phyloP scores from a whole-genome alignment of 2,113 vertebrate species.

The Sclerurus mexicanus region DNA sequence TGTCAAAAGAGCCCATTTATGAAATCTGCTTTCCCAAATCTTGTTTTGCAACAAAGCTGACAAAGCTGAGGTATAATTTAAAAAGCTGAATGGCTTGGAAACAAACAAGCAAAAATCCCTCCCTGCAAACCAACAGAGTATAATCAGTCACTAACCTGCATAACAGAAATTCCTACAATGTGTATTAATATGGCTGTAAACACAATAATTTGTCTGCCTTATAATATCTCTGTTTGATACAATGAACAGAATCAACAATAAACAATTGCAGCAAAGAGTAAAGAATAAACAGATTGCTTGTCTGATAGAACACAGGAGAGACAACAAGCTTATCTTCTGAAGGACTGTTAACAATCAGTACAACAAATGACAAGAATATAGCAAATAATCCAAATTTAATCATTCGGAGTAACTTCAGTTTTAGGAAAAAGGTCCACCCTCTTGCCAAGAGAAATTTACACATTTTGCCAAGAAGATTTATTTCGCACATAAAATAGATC shows the following conservation, averaged over 20 bases:
- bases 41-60: neutral
- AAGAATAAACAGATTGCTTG: neutral
- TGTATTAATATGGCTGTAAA: neutral
- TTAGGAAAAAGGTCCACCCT: neutral
- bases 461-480: neutral
- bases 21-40: neutral
- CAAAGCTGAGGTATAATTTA: neutral
- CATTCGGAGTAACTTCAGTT: neutral
- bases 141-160: neutral
- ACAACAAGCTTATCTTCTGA: neutral
- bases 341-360: neutral
- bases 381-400: neutral
- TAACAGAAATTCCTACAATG: neutral
- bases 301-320: neutral
- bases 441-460: neutral
- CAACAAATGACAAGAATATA: neutral
- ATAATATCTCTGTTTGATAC: neutral
- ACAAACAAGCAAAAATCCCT: neutral
- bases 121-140: neutral
- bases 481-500: neutral
- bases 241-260: neutral
- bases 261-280: neutral
- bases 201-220: neutral
- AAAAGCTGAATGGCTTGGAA: neutral
- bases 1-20: neutral